A percentile compares a stretch with the other conserved stretches of the same genome.
Evolutionary conservation across 2,797 vertebrate genomes (phyloP).

Genomic region (Momotus momota): DNA sequence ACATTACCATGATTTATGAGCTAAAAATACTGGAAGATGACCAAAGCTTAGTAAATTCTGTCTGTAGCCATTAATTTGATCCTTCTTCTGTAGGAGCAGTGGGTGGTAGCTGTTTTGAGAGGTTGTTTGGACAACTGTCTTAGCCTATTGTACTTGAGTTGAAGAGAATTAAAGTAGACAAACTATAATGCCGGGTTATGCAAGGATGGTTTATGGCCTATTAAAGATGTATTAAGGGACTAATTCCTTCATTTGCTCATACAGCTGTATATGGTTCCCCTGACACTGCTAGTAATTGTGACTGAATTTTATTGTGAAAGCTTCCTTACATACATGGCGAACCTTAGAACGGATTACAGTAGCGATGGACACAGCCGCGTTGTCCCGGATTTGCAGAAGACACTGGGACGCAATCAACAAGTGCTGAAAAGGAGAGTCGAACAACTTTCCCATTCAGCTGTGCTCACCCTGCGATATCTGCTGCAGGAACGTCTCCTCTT

Average conservation of each 20-base stretch:
- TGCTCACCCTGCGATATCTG: background rate
- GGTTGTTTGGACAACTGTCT: background rate
- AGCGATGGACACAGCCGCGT: background rate
- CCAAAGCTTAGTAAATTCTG: background rate
- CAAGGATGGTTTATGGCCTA: conserved; percentile 26
- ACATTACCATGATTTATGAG: background rate
- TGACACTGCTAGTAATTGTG: conserved; percentile 42
- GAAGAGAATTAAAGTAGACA: background rate
- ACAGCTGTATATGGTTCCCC: conserved; percentile 36
- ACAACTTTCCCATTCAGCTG: conserved; percentile 52
- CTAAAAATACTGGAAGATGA: background rate
- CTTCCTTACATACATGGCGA: background rate
- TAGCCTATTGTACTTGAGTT: background rate
- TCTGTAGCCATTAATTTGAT: background rate
- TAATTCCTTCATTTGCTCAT: conserved; percentile 38
- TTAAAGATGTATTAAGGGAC: conserved; percentile 47
- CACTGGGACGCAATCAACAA: conserved; percentile 3
- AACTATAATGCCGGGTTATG: background rate
- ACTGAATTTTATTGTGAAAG: conserved; percentile 46
- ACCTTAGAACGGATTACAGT: conserved; percentile 35
- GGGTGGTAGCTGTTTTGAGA: background rate
- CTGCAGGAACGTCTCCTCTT: background rate
- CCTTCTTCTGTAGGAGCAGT: background rate
- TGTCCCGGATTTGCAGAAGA: background rate
- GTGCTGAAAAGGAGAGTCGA: background rate